Evolutionary conservation across 2,797 vertebrate genomes (phyloP).

Genomic region (Mormyrops attenuatus): DNA sequence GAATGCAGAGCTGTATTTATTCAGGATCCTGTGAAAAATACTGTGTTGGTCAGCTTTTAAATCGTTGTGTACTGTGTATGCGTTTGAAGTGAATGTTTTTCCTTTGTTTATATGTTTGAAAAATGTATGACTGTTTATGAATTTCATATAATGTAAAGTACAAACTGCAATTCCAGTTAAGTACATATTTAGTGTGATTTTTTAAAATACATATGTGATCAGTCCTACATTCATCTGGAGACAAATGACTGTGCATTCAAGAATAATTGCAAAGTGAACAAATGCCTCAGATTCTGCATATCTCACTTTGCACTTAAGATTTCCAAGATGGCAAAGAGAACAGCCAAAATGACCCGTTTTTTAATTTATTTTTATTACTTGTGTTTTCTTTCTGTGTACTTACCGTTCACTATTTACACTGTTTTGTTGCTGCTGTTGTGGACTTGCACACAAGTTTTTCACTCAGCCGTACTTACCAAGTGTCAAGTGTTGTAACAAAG

Average conservation of each 20-base stretch:
- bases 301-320: background rate
- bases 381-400: background rate
- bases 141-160: background rate
- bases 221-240: background rate
- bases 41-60: slow-evolving; percentile 23
- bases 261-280: background rate
- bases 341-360: background rate
- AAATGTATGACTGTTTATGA: slow-evolving; percentile 33
- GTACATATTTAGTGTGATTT: background rate
- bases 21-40: slow-evolving; percentile 42
- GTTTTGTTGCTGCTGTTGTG: background rate
- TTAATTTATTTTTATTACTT: background rate
- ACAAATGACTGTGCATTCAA: background rate
- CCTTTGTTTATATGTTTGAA: slow-evolving; percentile 39
- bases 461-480: background rate
- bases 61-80: background rate
- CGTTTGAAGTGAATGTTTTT: background rate
- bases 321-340: background rate
- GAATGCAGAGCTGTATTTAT: slow-evolving; percentile 38
- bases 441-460: background rate
- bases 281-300: background rate
- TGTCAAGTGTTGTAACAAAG: background rate
- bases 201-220: background rate
- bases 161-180: background rate
- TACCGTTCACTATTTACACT: background rate